Conservation (phyloP, 1,140 invertebrate species). For the Agraylea sexmaculata region DNA sequence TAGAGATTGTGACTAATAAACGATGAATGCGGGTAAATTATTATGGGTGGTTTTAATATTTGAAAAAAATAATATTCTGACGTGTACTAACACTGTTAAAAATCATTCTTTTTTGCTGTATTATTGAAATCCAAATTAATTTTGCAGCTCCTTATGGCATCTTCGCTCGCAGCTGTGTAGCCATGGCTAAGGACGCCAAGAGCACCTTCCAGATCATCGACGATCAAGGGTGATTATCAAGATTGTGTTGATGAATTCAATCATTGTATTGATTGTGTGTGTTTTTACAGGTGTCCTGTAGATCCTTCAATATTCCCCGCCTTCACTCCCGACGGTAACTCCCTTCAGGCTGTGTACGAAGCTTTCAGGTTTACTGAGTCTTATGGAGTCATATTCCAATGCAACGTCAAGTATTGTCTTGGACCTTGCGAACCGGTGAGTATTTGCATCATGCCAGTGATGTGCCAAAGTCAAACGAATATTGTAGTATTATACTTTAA, state of each 20-base stretch:
- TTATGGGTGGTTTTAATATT: too few relatives aligned
- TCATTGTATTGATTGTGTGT: constrained; percentile 10
- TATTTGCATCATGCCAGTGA: constrained; percentile 21
- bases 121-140: too few relatives aligned
- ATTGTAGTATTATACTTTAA: too few relatives aligned
- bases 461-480: too few relatives aligned
- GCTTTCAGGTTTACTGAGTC: constrained; percentile 93
- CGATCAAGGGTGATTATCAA: constrained; percentile 63
- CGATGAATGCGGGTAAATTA: too few relatives aligned
- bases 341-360: constrained; percentile 83
- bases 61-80: too few relatives aligned
- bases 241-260: not conserved
- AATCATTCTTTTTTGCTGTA: too few relatives aligned
- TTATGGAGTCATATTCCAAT: constrained; percentile 94
- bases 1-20: too few relatives aligned
- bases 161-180: constrained; percentile 88
- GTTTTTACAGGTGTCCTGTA: constrained; percentile 64
- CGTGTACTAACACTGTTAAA: too few relatives aligned
- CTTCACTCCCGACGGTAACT: constrained; percentile 77
- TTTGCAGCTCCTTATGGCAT: constrained; percentile 85
- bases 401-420: constrained; percentile 92
- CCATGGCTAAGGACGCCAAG: constrained; percentile 93
- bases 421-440: constrained; percentile 87
- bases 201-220: constrained; percentile 94
- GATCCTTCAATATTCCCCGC: constrained; percentile 88